Base-by-base conservation (phyloP, 2,113 vertebrate species). In the Ceyx margarethae region DNA sequence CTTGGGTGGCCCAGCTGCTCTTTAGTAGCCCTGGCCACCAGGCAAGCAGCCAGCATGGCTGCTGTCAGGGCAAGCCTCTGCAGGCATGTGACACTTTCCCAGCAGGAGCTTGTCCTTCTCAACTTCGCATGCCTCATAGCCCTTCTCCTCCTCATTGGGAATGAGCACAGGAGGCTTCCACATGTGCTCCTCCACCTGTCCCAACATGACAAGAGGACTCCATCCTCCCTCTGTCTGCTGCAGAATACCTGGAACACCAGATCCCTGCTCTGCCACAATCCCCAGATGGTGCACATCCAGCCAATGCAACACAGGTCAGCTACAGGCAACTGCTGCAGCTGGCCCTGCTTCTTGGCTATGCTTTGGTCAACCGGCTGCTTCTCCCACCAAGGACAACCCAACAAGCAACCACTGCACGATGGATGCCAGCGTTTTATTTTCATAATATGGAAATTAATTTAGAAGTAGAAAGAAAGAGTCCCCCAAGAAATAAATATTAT, bases 401-500 rank as follows among this genome's bases (percentile, higher is more conserved):
- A 87, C 83, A 87, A 96, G 91, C 29, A 51, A 89, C 68, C 78
- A 81, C 35, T 64, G 87, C 42, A 40, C 18, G 60, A 94, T 25
- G 56, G 68, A 95, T 91, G 93, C 85, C 91, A 95, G 84, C 64
- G 58, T 69, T 95, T 92, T 79, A 73, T 77, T 89, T 81, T 82
- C 73, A 87, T 93, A 82, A 91, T 53, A 91, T 3, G 82, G 89
- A 95, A 93, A 83, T 94, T 80, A 96, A 95, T 84, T 97, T 91
- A 85, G 93, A 93, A 95, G 76, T 90, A 93, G 93, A 96, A 95
- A 92, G 85, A 91, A 74, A 77, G 79, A 91, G 68, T 93, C 67
- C 61, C 89, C 95, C 96, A 94, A 94, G 96, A 88, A 97, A 98
- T 98, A 98, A 98, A 98, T 98, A 98, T 78, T 96, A 94, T 4